Conservation (phyloP, 2,113 vertebrate genomes). For the Eidolon helvum region DNA sequence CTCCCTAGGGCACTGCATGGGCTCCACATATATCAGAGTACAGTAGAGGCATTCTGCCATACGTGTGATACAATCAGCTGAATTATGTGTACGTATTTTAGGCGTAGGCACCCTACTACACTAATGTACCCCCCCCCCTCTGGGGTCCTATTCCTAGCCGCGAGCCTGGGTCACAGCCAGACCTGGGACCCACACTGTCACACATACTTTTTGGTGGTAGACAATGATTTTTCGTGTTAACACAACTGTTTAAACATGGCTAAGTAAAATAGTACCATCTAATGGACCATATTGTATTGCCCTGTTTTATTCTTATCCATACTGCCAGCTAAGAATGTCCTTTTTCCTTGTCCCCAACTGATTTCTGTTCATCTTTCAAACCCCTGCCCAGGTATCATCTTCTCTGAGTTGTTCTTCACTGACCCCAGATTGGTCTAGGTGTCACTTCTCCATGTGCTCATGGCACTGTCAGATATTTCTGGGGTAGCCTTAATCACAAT, state of each 20-base stretch:
- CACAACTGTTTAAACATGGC: not conserved
- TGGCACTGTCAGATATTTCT: not conserved
- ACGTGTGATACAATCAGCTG: too few species aligned
- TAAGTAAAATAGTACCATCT: not conserved
- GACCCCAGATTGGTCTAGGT: not conserved
- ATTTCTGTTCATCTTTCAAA: slow-evolving; percentile 7
- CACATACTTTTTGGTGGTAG: not conserved
- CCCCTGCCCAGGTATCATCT: not conserved
- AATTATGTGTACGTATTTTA: too few species aligned
- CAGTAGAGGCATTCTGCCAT: too few species aligned
- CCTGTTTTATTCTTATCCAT: not conserved
- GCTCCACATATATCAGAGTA: too few species aligned
- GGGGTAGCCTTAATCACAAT: not conserved
- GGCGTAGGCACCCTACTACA: too few species aligned
- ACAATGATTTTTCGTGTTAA: not conserved
- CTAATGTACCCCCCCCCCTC: too few species aligned
- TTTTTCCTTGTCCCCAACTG: not conserved
- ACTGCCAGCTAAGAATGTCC: not conserved
- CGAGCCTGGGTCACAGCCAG: too few species aligned
- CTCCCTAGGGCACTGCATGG: too few species aligned
- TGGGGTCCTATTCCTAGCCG: too few species aligned
- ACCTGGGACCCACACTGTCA: too few species aligned
- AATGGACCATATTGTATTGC: not conserved
- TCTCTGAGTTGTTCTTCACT: not conserved
- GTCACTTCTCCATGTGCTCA: not conserved